Evolutionary conservation across 2,888 invertebrate genomes (phyloP).

Genomic region (Pterostichus madidus): DNA sequence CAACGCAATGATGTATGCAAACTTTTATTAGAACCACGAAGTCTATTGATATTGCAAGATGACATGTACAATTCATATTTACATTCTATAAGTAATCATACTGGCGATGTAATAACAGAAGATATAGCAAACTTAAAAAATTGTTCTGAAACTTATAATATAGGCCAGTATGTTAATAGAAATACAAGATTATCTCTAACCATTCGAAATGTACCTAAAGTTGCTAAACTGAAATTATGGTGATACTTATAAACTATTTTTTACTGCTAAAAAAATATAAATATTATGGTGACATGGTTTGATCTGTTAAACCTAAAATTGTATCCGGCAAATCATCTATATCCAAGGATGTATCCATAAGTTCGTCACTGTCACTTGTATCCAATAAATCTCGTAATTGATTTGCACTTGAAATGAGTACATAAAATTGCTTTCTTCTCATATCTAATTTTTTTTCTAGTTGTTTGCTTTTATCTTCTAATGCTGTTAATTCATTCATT

Average conservation of each 20-base stretch:
- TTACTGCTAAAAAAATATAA: neutral
- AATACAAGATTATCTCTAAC: constrained; percentile 92
- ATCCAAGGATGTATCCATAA: constrained; percentile 79
- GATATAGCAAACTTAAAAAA: constrained; percentile 83
- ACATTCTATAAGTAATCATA: constrained; percentile 90
- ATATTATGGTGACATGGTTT: constrained; percentile 40
- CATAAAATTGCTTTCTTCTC: constrained; percentile 93
- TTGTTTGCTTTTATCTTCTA: constrained; percentile 85
- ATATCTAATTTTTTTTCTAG: constrained; percentile 89
- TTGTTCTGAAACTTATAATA: constrained; percentile 80
- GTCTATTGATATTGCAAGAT: constrained; percentile 91
- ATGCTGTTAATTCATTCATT: constrained; percentile 85
- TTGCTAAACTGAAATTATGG: constrained; percentile 85
- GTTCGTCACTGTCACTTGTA: constrained; percentile 79
- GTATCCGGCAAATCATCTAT: constrained; percentile 70
- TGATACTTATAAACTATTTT: constrained; percentile 52
- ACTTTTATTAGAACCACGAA: constrained; percentile 91
- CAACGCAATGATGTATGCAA: constrained; percentile 81
- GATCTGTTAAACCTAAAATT: constrained; percentile 53
- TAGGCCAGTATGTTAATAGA: constrained; percentile 81
- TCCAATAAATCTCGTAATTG: constrained; percentile 90
- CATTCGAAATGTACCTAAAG: constrained; percentile 95
- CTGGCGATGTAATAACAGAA: constrained; percentile 82
- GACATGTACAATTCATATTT: constrained; percentile 90
- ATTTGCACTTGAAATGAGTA: constrained; percentile 91